A percentile compares a stretch with the other conserved stretches of the same genome.
These are phyloP conservation scores for Typhlichthys subterraneus DNA, from an alignment of 2,797 vertebrate species.

Conservation along the genomic window DNA sequence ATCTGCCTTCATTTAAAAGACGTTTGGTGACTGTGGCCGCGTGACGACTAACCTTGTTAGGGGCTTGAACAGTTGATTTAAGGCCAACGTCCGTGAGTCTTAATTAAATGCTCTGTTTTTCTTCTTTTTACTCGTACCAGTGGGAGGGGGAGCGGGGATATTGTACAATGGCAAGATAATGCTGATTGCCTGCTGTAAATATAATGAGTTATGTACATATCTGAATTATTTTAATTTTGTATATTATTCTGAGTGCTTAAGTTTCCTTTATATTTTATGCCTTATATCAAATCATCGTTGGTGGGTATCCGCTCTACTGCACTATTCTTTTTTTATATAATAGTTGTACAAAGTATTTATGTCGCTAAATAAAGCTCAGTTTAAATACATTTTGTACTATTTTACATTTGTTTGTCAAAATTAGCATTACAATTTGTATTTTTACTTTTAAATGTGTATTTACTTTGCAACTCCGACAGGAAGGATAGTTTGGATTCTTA, in stretches of 20 bases:
- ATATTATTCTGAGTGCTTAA: neutral
- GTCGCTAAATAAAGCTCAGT: too few species aligned
- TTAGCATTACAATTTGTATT: too few species aligned
- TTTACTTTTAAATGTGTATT: too few species aligned
- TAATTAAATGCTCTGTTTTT: conserved; percentile 24
- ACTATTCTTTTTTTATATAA: too few species aligned
- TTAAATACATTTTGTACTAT: too few species aligned
- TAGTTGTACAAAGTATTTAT: too few species aligned
- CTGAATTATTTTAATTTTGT: too few species aligned
- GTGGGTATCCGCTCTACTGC: too few species aligned
- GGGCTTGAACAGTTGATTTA: conserved; percentile 45
- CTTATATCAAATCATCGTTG: neutral
- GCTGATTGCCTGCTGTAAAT: neutral
- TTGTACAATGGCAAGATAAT: neutral
- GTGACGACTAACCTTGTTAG: conserved; percentile 64
- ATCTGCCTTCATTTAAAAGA: conserved; percentile 57
- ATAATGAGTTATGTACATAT: neutral
- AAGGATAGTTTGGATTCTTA: too few species aligned
- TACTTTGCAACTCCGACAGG: too few species aligned
- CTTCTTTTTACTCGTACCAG: too few species aligned
- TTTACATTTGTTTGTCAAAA: too few species aligned
- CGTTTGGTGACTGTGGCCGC: conserved; percentile 49
- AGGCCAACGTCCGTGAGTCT: conserved; percentile 23
- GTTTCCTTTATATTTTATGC: neutral
- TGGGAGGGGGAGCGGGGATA: neutral